A percentile compares a stretch with the other conserved stretches of the same genome.
phyloP scores from a whole-genome alignment of 1,140 invertebrate genomes.

The Maconellicoccus hirsutus region DNA sequence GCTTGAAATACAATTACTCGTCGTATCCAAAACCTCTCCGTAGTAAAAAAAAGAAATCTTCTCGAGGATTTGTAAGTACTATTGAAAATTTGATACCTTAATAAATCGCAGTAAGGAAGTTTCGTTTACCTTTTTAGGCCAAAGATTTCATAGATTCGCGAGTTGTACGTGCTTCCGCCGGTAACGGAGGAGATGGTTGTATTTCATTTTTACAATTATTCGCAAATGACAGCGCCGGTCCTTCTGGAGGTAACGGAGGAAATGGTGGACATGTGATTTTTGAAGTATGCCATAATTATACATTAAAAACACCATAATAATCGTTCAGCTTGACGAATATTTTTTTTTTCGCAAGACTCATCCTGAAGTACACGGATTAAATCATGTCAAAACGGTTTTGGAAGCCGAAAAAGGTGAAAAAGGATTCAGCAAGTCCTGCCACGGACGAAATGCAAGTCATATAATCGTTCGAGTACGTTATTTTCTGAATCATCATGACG shows the following conservation, averaged over 20 bases:
- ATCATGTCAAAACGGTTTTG: constrained; percentile 47
- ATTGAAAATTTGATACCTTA: background rate
- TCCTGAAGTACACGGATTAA: constrained; percentile 56
- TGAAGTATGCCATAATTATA: constrained; percentile 47
- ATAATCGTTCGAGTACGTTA: constrained; percentile 47
- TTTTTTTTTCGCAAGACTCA: constrained; percentile 40
- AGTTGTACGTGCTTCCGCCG: constrained; percentile 46
- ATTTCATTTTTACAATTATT: constrained; percentile 71
- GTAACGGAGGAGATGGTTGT: constrained; percentile 83
- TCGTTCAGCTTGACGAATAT: background rate
- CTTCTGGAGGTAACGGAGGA: constrained; percentile 93
- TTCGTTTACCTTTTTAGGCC: constrained; percentile 33
- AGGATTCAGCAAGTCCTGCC: constrained; percentile 63
- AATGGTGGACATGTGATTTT: constrained; percentile 95
- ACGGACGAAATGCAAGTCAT: constrained; percentile 77
- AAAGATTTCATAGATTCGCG: constrained; percentile 57
- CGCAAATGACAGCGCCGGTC: constrained; percentile 76
- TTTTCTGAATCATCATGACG: background rate
- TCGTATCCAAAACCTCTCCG: background rate
- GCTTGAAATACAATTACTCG: background rate
- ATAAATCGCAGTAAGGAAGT: background rate
- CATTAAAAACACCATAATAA: background rate
- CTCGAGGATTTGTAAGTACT: background rate
- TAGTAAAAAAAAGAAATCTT: background rate
- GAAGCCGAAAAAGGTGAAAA: constrained; percentile 55